Percentiles rank a stretch among this genome's conserved stretches.
Evolutionary conservation across 2,888 invertebrate genomes (phyloP).

Genomic region (Oscheius sp.): DNA sequence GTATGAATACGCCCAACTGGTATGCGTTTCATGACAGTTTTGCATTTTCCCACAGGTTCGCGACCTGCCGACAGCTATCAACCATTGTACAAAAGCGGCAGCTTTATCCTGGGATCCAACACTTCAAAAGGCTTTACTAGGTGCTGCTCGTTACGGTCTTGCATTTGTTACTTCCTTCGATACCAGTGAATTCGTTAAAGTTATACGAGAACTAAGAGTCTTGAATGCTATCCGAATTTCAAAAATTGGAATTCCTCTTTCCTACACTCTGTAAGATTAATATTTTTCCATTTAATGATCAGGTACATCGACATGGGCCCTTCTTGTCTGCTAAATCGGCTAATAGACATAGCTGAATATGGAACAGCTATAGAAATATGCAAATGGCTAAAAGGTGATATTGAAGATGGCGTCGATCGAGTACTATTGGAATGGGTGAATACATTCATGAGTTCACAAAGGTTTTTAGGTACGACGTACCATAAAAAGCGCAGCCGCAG

Average conservation of each 20-base stretch:
- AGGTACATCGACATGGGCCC: constrained; percentile 36
- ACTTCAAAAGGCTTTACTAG: constrained; percentile 38
- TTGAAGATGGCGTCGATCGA: constrained; percentile 44
- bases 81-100: constrained; percentile 44
- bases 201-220: constrained; percentile 45
- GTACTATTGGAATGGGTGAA: constrained; percentile 55
- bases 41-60: constrained; percentile 11
- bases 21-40: constrained; percentile 5
- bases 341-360: constrained; percentile 50
- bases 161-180: constrained; percentile 45
- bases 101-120: constrained; percentile 38
- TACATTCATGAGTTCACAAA: background rate
- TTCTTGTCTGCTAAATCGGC: constrained; percentile 43
- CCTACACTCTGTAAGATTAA: constrained; percentile 41
- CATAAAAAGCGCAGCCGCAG: constrained; percentile 35
- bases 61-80: constrained; percentile 45
- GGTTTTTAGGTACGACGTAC: constrained; percentile 30
- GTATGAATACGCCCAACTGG: constrained; percentile 40
- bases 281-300: background rate
- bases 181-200: constrained; percentile 41
- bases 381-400: constrained; percentile 47
- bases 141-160: constrained; percentile 54
- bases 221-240: constrained; percentile 44
- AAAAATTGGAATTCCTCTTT: constrained; percentile 49
- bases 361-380: constrained; percentile 46